Evolutionary conservation across 2,113 vertebrate genomes (phyloP), one percentile per base, ranked within the genome.

Genomic region (Muntiacus reevesi): DNA sequence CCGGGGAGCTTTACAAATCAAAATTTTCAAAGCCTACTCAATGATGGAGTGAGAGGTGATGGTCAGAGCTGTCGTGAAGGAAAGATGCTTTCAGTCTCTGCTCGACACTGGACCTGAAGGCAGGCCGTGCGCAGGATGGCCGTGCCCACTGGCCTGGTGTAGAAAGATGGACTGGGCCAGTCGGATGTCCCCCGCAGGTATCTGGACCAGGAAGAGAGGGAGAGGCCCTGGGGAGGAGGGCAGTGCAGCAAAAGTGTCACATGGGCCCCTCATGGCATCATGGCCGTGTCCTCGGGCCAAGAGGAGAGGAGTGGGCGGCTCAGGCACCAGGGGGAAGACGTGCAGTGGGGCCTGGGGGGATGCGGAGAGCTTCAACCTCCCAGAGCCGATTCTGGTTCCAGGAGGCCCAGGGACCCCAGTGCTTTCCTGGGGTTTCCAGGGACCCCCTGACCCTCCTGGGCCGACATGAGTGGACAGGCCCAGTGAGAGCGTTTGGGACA

Each of bases 201-300:
- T 50, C 14, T 43, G 43, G 36, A 10, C 12, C 33, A 7, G 67
- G 19, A 9, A 84, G 5, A 67, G 55, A 30, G 23, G 11, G 33
- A 27, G 23, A 3, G 28, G 47, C 40, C 40, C 3, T 0, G 0
- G 6, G 30, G 47, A 47, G 89, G n/a, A 30, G 40, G 54, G 60
- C 0, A 1, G 8, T 1, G 7, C 30, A 40, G n/a, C 6, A 6
- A 28, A 43, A 50, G 57, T 0, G 21, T 27, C 62, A 2, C 3
- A 0, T 7, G n/a, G 59, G 36, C 60, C 23, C 33, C 12, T 4
- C 28, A 0, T 1, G 11, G 57, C n/a, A 3, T 3, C 6, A 5
- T 3, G 11, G 13, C 43, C 1, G 1, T 7, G 7, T 27, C 5
- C 0, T 2, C 12, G 1, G 59, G 47, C 21, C 3, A 0, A 74